A percentile compares a stretch with the other conserved stretches of the same genome.
Conservation (phyloP, 2,797 vertebrate species). For the Zenarchopterus dispar region DNA sequence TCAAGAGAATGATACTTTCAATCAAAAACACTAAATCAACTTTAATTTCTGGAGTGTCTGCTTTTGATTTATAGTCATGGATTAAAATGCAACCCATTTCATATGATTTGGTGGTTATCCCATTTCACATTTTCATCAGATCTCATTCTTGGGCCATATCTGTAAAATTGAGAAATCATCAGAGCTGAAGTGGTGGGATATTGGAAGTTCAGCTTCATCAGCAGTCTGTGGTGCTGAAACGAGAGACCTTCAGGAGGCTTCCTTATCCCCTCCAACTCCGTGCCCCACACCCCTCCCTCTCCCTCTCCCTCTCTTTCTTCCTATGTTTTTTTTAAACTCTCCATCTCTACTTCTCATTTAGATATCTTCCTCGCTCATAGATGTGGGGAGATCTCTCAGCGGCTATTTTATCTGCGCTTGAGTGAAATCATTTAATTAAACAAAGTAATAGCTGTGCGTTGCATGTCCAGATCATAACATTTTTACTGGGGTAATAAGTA, state of each 20-base stretch:
- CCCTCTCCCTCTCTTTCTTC: slow-evolving; percentile 40
- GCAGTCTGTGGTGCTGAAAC: slow-evolving; percentile 80
- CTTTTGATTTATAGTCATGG: slow-evolving; percentile 78
- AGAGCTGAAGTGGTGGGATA: slow-evolving; percentile 78
- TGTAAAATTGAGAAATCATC: slow-evolving; percentile 84
- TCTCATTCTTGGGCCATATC: slow-evolving; percentile 78
- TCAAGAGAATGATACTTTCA: slow-evolving; percentile 47
- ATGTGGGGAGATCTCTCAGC: slow-evolving; percentile 52
- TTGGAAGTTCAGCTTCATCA: slow-evolving; percentile 84
- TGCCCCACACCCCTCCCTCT: slow-evolving; percentile 10
- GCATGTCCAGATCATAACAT: slow-evolving; percentile 43
- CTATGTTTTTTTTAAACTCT: slow-evolving; percentile 56
- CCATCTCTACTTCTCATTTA: slow-evolving; percentile 59
- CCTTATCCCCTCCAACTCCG: slow-evolving; percentile 41
- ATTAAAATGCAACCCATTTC: slow-evolving; percentile 73
- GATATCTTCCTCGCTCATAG: slow-evolving; percentile 50
- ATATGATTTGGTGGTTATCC: slow-evolving; percentile 78
- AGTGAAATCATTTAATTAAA: slow-evolving; percentile 69
- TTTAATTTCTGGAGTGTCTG: slow-evolving; percentile 71
- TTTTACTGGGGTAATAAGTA: slow-evolving; percentile 33
- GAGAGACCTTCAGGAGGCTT: slow-evolving; percentile 71
- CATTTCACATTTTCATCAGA: slow-evolving; percentile 82
- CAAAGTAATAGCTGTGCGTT: slow-evolving; percentile 41
- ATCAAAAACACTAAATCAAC: slow-evolving; percentile 64
- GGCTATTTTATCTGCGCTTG: slow-evolving; percentile 61